Conservation (phyloP, 2,113 vertebrate species). For the Neofelis nebulosa region DNA sequence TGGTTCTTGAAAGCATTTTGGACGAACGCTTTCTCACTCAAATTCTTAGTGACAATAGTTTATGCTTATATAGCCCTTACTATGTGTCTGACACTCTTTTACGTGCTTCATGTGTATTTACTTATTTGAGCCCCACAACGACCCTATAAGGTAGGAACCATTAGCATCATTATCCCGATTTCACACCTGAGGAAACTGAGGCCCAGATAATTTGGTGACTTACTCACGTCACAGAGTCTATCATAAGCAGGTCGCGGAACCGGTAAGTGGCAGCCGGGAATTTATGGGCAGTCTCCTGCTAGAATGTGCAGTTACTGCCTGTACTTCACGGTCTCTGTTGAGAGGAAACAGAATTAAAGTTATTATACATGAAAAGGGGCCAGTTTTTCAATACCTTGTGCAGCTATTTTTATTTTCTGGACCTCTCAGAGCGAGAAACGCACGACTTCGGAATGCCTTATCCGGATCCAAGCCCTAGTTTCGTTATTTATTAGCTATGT, state of each 20-base stretch:
- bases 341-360: neutral
- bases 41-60: neutral
- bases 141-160: neutral
- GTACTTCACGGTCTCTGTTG: neutral
- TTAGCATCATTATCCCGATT: neutral
- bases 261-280: neutral
- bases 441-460: neutral
- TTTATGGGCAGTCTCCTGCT: neutral
- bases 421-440: neutral
- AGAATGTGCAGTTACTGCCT: neutral
- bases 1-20: neutral
- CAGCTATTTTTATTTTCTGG: neutral
- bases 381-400: neutral
- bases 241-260: neutral
- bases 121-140: neutral
- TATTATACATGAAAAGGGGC: neutral
- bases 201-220: neutral
- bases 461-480: neutral
- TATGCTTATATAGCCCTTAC: neutral
- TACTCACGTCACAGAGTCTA: neutral
- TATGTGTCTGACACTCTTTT: neutral
- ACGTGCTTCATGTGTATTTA: neutral
- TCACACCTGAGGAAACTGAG: constrained; percentile 34
- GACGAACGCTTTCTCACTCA: neutral
- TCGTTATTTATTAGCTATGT: neutral